A percentile compares a stretch with the other conserved stretches of the same genome.
These are phyloP conservation scores for Halcyon badia DNA, from an alignment of 2,797 vertebrate genomes.

Conservation along the genomic window DNA sequence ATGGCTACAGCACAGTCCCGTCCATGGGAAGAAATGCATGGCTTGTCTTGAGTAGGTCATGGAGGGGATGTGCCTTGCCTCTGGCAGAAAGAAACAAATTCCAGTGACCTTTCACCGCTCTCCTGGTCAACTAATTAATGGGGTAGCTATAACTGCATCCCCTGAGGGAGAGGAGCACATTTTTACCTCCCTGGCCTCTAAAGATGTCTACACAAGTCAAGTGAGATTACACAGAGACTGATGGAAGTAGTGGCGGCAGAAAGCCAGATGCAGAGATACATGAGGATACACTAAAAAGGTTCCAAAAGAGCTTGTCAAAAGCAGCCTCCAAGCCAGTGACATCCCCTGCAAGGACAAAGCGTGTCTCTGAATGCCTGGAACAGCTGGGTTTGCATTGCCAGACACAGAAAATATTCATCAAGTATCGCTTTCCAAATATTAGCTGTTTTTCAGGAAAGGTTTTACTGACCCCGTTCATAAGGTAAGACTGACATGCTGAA, in stretches of 20 bases:
- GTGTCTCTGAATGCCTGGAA: background rate
- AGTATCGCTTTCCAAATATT: background rate
- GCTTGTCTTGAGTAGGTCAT: background rate
- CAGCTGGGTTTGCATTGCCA: background rate
- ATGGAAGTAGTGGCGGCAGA: background rate
- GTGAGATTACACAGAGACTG: background rate
- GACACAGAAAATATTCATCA: background rate
- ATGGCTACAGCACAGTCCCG: background rate
- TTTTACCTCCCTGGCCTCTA: background rate
- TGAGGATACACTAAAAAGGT: background rate
- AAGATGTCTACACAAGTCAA: background rate
- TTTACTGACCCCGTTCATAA: background rate
- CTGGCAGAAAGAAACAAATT: background rate
- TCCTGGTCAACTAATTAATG: background rate
- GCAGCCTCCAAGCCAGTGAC: fast-evolving
- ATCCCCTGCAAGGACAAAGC: background rate
- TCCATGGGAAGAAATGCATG: background rate
- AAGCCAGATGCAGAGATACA: background rate
- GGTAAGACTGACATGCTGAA: background rate
- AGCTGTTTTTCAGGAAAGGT: background rate
- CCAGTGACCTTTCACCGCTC: background rate
- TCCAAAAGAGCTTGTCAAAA: background rate
- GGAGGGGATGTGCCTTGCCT: background rate
- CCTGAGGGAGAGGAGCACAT: background rate
- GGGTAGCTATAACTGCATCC: background rate